Evolutionary conservation across 2,888 invertebrate genomes (phyloP), one percentile per base, ranked within the genome.

Genomic region (Ischnus inquisitorius): DNA sequence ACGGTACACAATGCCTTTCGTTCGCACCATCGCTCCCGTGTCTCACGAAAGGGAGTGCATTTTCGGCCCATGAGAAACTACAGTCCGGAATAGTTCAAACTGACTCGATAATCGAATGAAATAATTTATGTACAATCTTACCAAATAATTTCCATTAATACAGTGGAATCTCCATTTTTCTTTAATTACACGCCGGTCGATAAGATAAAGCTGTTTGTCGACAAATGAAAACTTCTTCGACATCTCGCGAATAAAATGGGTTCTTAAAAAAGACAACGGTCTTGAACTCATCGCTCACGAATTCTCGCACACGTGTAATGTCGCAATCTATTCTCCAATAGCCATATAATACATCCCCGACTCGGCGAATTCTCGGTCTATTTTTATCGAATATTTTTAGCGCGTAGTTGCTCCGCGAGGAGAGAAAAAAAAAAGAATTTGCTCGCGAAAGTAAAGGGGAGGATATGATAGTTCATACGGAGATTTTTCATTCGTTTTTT

Each of bases 301-400:
- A 54, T 68, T 41, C 68, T 22, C 76, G 41, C 75, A 68, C 67
- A 68, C 67, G 39, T 16, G 72, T n/a, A 57, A 71, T 54, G 57
- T 54, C 12, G 1, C 12, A 39, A 57, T 41, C 43, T 46, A 72
- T 60, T 57, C 65, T 41, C 39, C 39, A 16, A 25, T 65, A 48
- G 22, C 62, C 46, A 19, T 12, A 46, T 25, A 19, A 57, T 34
- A 3, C 16, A 34, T 62, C 48, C 12, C 22, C 51, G 64, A 43
- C 16, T 72, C 54, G 8, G 48, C 57, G n/a, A 16, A 39, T 34
- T 39, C 48, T 28, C 41, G 28, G 62, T 46, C 48, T 57, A 46
- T 34, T 34, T 34, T 34, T 34, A 34, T 34, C 34, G 5, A 6
- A 69, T 79, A 76, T 79, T 79, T 83, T 83, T 79, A 79, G 79